Conservation (phyloP, 2,113 vertebrate species). For the Siniperca knerii region DNA sequence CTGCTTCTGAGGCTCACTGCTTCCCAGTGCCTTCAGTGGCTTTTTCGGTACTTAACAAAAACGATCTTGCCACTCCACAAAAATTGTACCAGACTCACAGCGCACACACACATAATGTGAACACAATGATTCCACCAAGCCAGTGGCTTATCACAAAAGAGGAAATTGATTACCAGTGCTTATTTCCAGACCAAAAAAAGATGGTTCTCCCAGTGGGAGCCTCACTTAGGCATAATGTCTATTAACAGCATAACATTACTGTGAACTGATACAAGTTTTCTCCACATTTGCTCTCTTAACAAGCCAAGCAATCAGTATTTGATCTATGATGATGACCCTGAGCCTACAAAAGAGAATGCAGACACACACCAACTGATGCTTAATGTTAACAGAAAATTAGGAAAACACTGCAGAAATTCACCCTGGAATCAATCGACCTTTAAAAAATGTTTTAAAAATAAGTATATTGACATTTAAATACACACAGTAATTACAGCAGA, state of each 20-base stretch:
- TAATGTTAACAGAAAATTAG: background rate
- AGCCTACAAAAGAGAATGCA: background rate
- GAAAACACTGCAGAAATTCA: background rate
- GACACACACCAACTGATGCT: background rate
- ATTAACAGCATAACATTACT: conserved; percentile 1
- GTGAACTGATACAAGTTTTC: background rate
- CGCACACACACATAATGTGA: background rate
- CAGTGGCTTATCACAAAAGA: background rate
- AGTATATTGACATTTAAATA: background rate
- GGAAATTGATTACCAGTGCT: conserved; percentile 15
- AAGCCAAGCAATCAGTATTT: conserved; percentile 15
- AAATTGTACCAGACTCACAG: background rate
- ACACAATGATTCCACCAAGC: conserved; percentile 8
- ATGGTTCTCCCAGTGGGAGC: background rate
- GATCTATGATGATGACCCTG: background rate
- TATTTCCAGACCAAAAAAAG: conserved; percentile 13
- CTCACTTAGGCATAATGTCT: conserved; percentile 7
- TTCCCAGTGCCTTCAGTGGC: background rate
- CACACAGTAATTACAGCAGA: background rate
- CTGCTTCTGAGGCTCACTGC: conserved; percentile 15
- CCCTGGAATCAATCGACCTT: background rate
- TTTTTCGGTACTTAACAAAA: conserved; percentile 16
- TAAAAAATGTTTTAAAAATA: background rate
- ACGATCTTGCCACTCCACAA: background rate
- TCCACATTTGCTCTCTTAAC: background rate